Base-by-base conservation (phyloP, 2,113 vertebrate genomes). In the Carassius carassius region DNA sequence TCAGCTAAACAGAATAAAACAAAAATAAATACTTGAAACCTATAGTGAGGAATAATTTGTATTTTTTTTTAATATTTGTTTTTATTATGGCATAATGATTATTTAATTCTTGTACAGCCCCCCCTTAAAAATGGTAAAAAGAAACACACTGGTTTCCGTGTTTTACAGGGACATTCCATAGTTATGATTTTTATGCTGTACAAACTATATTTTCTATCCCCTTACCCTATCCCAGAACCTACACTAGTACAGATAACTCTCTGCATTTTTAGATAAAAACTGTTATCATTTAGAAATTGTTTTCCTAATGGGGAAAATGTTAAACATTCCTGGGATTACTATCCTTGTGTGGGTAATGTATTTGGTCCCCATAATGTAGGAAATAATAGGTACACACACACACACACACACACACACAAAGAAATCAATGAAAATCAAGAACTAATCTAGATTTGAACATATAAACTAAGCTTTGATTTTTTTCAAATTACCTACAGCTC, bases 1-100 rank as follows among this genome's bases (percentile, higher is more conserved):
- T 95, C n/a, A 56, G 17, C 14, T 69, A 6, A 69, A 35, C 29
- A 19, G 65, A 69, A 35, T 0, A 37, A 21, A 17, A 35, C 35
- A 9, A 14, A 37, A 37, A 37, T 0, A 37, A 37, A 37, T 5
- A 19, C 37, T 17, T 49, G 13, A 1, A 32, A 21, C 4, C 35
- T 3, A 56, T 19, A 3, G 1, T 16, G 19, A 82, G 5, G 14
- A 70, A 72, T 29, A 29, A 29, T 29, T 29, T n/a, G n/a, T n/a
- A n/a, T n/a, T n/a, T n/a, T n/a, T n/a, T n/a, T n/a, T n/a, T n/a
- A n/a, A n/a, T n/a, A n/a, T n/a, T n/a, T n/a, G n/a, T n/a, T n/a
- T n/a, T n/a, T n/a, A 41, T 3, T 41, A 41, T 60, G 17, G 21
- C 19, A 19, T 79, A 16, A 65, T 65, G 16, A 19, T 19, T 0